Evolutionary conservation across 2,888 invertebrate species (phyloP).

Genomic region (Ichneumoninae sp.): DNA sequence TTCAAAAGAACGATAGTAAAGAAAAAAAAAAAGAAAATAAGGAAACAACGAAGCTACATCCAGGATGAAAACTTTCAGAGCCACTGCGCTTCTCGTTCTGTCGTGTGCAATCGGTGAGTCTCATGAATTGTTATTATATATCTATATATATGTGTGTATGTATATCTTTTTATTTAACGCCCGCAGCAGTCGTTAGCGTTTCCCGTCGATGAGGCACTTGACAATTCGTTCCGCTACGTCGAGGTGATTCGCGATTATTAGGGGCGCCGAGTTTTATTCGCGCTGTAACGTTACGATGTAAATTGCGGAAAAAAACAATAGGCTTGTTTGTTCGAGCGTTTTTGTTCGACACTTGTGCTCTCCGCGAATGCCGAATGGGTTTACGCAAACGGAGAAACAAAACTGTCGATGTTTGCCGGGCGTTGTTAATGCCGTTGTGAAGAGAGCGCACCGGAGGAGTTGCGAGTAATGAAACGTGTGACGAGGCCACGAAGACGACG

Average conservation of each 20-base stretch:
- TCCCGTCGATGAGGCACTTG: neutral
- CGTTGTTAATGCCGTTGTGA: neutral
- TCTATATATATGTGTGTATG: neutral
- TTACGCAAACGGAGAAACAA: neutral
- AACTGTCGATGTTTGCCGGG: neutral
- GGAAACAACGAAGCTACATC: conserved; percentile 36
- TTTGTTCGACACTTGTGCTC: no score
- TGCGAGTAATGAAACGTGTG: conserved; percentile 5
- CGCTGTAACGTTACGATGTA: no score
- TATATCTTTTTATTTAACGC: neutral
- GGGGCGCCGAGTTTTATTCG: neutral
- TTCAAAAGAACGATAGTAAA: neutral
- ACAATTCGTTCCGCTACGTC: neutral
- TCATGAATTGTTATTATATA: neutral
- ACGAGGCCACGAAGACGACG: neutral
- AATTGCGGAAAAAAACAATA: no score
- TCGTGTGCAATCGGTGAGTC: conserved; percentile 80
- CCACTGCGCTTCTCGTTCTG: conserved; percentile 75
- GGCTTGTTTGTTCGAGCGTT: no score
- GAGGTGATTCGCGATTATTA: neutral
- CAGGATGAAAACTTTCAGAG: conserved; percentile 76
- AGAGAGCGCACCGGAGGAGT: neutral
- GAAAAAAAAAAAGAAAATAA: conserved; percentile 6
- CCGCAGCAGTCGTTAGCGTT: neutral
- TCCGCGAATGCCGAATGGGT: no score